These are phyloP conservation scores for Apotomis turbidana DNA, from an alignment of 2,888 invertebrate species.

Conservation along the genomic window DNA sequence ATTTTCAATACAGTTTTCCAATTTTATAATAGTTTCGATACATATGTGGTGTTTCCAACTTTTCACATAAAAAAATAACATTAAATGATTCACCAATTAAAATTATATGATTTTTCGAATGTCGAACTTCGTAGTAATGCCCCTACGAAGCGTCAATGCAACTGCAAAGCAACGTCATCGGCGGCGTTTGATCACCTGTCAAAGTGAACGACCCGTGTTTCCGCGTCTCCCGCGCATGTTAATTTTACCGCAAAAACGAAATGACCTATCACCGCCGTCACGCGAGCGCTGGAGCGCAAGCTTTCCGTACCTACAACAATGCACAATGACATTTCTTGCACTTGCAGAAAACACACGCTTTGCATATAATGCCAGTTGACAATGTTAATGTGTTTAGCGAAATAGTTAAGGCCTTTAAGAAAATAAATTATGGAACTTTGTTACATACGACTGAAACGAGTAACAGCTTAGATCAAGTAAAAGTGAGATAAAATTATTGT, in stretches of 20 bases:
- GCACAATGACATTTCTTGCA: conserved; percentile 28
- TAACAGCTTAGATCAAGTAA: too few species aligned
- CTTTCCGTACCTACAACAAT: conserved; percentile 19
- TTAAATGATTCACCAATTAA: too few species aligned
- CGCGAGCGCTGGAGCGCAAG: background rate
- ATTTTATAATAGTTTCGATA: too few species aligned
- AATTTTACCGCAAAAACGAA: conserved; percentile 4
- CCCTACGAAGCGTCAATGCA: too few species aligned
- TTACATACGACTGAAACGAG: background rate
- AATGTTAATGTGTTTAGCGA: conserved; percentile 19
- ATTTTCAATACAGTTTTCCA: too few species aligned
- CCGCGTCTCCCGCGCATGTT: background rate
- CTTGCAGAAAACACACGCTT: conserved; percentile 21
- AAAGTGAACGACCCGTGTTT: conserved; percentile 10
- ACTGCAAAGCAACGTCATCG: too few species aligned
- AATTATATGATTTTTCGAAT: too few species aligned
- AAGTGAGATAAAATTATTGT: too few species aligned
- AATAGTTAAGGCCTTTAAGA: conserved; percentile 25
- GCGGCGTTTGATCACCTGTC: background rate
- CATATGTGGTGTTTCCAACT: too few species aligned
- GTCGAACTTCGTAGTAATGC: too few species aligned
- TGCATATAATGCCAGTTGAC: conserved; percentile 29
- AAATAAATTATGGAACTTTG: background rate
- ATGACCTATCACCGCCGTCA: conserved; percentile 16
- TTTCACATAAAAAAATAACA: too few species aligned